Evolutionary conservation across 2,888 invertebrate species (phyloP), one percentile per base, ranked within the genome.

Genomic region (Chromoteleia sp.): DNA sequence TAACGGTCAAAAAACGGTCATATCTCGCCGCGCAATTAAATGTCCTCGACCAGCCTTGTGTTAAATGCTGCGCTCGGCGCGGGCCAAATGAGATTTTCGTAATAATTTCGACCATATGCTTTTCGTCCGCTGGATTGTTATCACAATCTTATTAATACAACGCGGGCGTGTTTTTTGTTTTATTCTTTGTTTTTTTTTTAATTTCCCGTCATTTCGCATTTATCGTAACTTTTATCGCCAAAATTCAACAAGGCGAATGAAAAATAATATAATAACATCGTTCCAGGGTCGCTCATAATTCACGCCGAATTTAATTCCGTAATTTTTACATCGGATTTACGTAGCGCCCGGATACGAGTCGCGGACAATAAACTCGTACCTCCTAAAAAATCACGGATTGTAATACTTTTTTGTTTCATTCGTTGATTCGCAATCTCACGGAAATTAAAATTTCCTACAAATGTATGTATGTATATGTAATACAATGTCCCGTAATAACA

Each of bases 181-280:
- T n/a, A n/a, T n/a, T n/a, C n/a, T n/a, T n/a, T n/a, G n/a, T n/a
- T n/a, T 17, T 19, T 41, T 67, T 67, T 52, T 41, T 12, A 8
- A 12, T 25, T 54, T 67, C 21, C 41, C 15, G 54, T 29, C 54
- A 15, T 39, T 36, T 39, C 14, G 21, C 8, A 41, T 43, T 68
- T 56, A 56, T 68, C 68, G 15, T 43, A 10, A 43, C 43, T 68
- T 68, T 68, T 56, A 43, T 43, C 43, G 17, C 6, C 14, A 12
- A 67, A 15, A 19, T 15, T 39, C 54, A 67, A 25, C 67, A 36
- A 43, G 21, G 12, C 19, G 43, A 68, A 43, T n/a, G 68, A 68
- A 43, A 68, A 68, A 12, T 43, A 67, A 54, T 67, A 50, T 50
- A 59, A 59, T n/a, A 50, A 39, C 25, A 50, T 65, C 30, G n/a